These are phyloP conservation scores for Caerostris extrusa DNA, from an alignment of 1,140 invertebrate genomes.

Conservation along the genomic window DNA sequence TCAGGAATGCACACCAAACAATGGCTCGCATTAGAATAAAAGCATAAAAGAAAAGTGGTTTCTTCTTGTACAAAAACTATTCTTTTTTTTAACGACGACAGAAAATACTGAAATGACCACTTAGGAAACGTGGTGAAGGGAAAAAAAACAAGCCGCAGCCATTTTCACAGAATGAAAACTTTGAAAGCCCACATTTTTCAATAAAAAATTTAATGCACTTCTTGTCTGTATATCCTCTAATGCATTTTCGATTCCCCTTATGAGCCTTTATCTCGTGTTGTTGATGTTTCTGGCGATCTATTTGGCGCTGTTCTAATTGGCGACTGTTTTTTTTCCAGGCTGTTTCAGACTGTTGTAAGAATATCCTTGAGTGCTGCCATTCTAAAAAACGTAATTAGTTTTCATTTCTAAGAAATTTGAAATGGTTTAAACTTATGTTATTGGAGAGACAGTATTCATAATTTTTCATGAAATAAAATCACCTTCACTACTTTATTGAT, in stretches of 20 bases:
- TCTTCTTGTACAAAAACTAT: neutral
- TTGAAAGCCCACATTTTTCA: slow-evolving; percentile 43
- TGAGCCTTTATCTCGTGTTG: neutral
- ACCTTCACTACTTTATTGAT: no score
- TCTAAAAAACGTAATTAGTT: neutral
- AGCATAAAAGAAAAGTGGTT: neutral
- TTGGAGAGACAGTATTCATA: no score
- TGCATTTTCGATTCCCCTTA: slow-evolving; percentile 4
- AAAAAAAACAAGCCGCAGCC: slow-evolving; percentile 14
- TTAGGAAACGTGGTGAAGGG: neutral
- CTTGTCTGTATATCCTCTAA: slow-evolving; percentile 9
- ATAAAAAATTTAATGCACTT: slow-evolving; percentile 65
- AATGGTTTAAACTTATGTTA: neutral
- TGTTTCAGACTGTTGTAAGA: neutral
- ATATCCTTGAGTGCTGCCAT: neutral
- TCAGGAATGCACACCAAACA: neutral
- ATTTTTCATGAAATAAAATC: no score
- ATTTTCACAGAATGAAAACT: neutral
- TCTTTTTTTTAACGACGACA: slow-evolving; percentile 43
- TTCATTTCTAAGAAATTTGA: neutral
- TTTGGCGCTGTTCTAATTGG: neutral
- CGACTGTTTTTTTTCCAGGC: neutral
- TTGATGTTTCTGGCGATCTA: neutral
- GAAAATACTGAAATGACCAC: slow-evolving; percentile 32
- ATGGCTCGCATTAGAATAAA: neutral